Conservation (phyloP, 37 sponge, comb jelly and placozoan genomes). For the Lycopodina hypogea region DNA sequence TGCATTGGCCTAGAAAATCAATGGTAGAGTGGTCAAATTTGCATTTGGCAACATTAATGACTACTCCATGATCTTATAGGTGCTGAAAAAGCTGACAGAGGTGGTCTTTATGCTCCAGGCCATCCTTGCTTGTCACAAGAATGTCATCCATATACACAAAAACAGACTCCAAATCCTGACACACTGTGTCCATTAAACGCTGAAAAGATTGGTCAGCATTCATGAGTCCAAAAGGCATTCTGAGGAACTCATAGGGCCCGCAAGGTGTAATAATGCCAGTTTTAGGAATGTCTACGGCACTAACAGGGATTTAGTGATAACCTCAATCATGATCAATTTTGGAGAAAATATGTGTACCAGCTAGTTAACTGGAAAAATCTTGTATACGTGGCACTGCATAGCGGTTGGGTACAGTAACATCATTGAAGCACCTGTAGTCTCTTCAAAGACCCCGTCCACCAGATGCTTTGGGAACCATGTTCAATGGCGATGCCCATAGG, state of each 20-base stretch:
- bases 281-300: conserved; percentile 23
- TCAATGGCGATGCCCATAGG: conserved; percentile 47
- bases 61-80: conserved; percentile 27
- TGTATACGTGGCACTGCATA: conserved; percentile 65
- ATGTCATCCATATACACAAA: too few relatives aligned
- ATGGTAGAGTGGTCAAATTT: conserved; percentile 6
- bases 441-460: conserved; percentile 65
- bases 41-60: not conserved
- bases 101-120: conserved; percentile 19
- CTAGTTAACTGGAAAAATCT: conserved; percentile 20
- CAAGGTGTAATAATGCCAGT: conserved; percentile 10
- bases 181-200: conserved; percentile 50
- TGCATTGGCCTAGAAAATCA: conserved; percentile 47
- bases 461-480: conserved; percentile 42
- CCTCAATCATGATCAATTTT: conserved; percentile 14
- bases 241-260: not conserved
- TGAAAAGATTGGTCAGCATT: conserved; percentile 22
- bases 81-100: conserved; percentile 23
- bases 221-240: conserved; percentile 40
- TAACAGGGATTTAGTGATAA: conserved; percentile 33
- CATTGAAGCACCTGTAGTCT: conserved; percentile 55
- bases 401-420: conserved; percentile 35
- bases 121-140: too few relatives aligned
- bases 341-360: conserved; percentile 13
- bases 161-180: conserved; percentile 17